Base-by-base conservation (phyloP, 2,797 vertebrate species). In the Gobionotothen gibberifrons region DNA sequence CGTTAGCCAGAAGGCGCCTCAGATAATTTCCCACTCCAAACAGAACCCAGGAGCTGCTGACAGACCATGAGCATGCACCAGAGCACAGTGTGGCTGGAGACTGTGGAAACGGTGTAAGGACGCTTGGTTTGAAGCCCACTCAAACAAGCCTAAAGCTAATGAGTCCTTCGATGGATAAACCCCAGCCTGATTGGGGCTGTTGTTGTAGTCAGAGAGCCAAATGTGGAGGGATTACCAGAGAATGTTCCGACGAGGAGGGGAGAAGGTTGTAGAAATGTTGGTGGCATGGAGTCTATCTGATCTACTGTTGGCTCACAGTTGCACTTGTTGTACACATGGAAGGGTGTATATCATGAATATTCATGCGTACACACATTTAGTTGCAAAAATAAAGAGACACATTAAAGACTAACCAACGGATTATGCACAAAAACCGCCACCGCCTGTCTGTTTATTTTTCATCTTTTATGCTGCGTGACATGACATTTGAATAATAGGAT, bases 161-260 rank as follows among this genome's bases (percentile, higher is more conserved):
- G 86, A 92, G 83, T 85, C 80, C 82, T 90, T 85, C 58, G 58
- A 61, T 86, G 86, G 76, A 85, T 88, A 85, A 90, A 87, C 81
- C 76, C 78, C 79, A 78, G 56, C 71, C 76, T 89, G 90, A 90
- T 88, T 90, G 71, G 65, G 61, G 21, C 74, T 91, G 90, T 87
- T 90, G 87, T 86, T 90, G 79, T 85, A 88, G 89, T 88, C 87
- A 80, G 70, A 32, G 72, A 58, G 89, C 92, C 89, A 88, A 86
- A 85, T 49, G 69, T 54, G 53, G 76, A 72, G 44, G 79, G 72
- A 79, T 87, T 83, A 83, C 36, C 15, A 52, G 61, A 49, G 59
- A 78, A 76, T 58, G 70, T 21, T 39, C 49, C 57, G 68, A 47
- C 29, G 49, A 62, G 39, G 53, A 66, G 60, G 51, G 42, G 3